phyloP scores from a whole-genome alignment of 35 echinoderm and acorn worm genomes.

The Hemicentrotus pulcherrimus region DNA sequence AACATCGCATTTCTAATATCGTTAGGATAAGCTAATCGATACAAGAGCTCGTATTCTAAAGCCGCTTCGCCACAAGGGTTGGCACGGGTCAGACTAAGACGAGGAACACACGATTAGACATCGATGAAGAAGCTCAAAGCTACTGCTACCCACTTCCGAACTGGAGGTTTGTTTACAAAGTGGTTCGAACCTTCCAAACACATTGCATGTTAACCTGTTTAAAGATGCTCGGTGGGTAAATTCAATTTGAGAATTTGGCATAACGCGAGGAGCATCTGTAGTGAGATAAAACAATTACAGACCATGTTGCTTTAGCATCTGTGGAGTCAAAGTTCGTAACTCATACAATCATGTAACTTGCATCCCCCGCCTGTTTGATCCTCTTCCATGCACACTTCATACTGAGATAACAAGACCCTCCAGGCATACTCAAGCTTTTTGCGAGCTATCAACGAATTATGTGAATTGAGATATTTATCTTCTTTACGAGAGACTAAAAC shows the following conservation, averaged over 20 bases:
- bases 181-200: not conserved
- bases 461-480: no score
- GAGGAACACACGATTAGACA: not conserved
- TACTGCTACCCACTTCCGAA: not conserved
- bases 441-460: no score
- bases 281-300: not conserved
- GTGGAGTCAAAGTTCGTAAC: slow-evolving; percentile 9
- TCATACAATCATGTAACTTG: not conserved
- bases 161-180: not conserved
- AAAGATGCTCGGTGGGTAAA: not conserved
- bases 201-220: not conserved
- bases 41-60: not conserved
- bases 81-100: not conserved
- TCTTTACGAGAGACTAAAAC: no score
- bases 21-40: slow-evolving; percentile 12
- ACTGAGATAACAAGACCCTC: no score
- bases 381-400: not conserved
- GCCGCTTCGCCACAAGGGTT: not conserved
- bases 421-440: no score
- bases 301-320: not conserved
- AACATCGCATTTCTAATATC: not conserved
- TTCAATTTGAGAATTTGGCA: not conserved
- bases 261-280: not conserved
- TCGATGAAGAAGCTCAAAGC: not conserved
- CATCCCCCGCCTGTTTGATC: not conserved